Base-by-base conservation (phyloP, 2,888 invertebrate genomes). In the Pristionchus mayeri region DNA sequence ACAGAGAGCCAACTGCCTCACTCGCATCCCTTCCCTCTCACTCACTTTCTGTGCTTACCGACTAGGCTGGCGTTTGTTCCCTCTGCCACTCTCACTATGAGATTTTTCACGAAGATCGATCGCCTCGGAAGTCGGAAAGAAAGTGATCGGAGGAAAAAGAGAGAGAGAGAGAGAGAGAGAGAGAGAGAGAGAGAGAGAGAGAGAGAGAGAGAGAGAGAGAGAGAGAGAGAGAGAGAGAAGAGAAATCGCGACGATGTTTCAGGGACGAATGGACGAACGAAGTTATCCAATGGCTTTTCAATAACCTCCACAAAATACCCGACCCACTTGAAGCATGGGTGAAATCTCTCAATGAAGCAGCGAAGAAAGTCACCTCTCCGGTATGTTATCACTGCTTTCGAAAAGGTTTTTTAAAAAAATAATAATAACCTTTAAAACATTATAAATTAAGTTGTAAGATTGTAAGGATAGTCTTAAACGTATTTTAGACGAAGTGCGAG, bases 291-390 rank as follows among this genome's bases (percentile, higher is more conserved):
- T 91, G 91, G 91, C 86, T 91, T 76, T 90, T 88, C 84, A 87
- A 87, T 34, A 90, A 90, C 80, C 87, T 89, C 63, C 89, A 88
- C 48, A 89, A 87, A 87, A 89, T 90, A 21, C 90, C 91, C 21
- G 88, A 87, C 52, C 89, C 90, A 30, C 89, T 93, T 44, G 93
- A 93, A 79, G 91, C 93, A 54, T 94, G 94, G 94, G 90, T 94
- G 37, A 90, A 91, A 85, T 91, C 93, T 21, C 89, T 94, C 48
- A 94, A 94, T 88, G 93, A 93, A 24, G 93, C 93, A 57, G 93
- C 93, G 27, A 91, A 90, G 82, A 93, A 93, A 89, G 89, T 91
- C 30, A 89, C 91, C 16, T 86, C 88, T 30, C 92, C 93, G 92
- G 93, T 93, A 13, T 85, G 60, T 48, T 44, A 44, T 13, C 13